phyloP scores from a whole-genome alignment of 2,888 invertebrate species.

The Brachyopa scutellaris region DNA sequence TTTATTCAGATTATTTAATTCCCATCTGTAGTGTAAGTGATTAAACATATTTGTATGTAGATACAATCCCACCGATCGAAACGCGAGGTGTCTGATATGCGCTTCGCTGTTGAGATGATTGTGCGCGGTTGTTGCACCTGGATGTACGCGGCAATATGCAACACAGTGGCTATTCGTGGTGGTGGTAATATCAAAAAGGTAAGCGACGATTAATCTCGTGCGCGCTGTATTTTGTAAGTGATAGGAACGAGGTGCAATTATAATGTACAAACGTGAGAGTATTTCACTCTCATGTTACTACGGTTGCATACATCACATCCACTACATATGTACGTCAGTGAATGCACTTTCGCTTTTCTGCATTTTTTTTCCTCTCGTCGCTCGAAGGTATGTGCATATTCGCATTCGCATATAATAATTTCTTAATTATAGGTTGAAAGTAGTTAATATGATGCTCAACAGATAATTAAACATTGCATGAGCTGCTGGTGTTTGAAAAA shows the following conservation, averaged over 20 bases:
- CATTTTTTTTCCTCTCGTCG: background rate
- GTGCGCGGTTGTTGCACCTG: slow-evolving; percentile 65
- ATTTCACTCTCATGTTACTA: slow-evolving; percentile 37
- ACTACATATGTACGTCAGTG: slow-evolving; percentile 28
- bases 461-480: slow-evolving; percentile 6
- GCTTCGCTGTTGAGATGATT: slow-evolving; percentile 31
- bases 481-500: background rate
- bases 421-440: slow-evolving; percentile 38
- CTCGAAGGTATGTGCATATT: slow-evolving; percentile 35
- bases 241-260: slow-evolving; percentile 64
- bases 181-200: slow-evolving; percentile 40
- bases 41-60: slow-evolving; percentile 3
- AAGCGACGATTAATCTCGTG: slow-evolving; percentile 53
- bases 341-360: slow-evolving; percentile 72
- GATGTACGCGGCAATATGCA: slow-evolving; percentile 59
- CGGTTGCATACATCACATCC: slow-evolving; percentile 2
- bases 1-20: slow-evolving; percentile 33
- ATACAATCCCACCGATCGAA: slow-evolving; percentile 17
- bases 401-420: slow-evolving; percentile 66
- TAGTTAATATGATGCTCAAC: background rate
- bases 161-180: slow-evolving; percentile 8
- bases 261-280: slow-evolving; percentile 48
- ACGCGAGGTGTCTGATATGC: background rate
- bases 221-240: slow-evolving; percentile 51
- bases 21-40: slow-evolving; percentile 4